Base-by-base conservation (phyloP, 1,140 invertebrate genomes). In the Microvelia longipes region DNA sequence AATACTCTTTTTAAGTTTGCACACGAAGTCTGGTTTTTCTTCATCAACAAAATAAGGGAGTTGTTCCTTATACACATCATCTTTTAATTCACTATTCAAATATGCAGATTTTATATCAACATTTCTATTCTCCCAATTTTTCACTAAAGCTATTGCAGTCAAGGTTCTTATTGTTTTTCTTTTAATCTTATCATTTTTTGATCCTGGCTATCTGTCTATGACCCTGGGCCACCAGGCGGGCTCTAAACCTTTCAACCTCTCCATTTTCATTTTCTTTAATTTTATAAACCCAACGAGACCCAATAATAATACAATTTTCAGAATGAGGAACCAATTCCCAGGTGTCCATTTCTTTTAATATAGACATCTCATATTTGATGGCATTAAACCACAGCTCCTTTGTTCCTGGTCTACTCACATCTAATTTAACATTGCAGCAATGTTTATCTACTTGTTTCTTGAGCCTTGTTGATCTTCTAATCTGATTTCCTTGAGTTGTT, bases 1-100 rank as follows among this genome's bases (percentile, higher is more conserved):
- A 15, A 64, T 15, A 64, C 62, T 64, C 62, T 64, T 64, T 24
- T 64, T 64, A 26, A 64, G 62, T 64, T 64, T 64, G 25, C 62
- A 64, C 62, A 64, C 62, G 24, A 24, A 64, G 24, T 64, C 62
- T 24, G 25, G 15, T 64, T 15, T 24, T 5, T 64, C 62, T 64
- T 24, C 62, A 64, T 64, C 62, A 26, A 24, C 24, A 64, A 24
- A 64, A 24, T 26, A 15, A 13, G 62, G 25, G 5, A 25, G 62
- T 64, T 24, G 25, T 26, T 64, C 62, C 62, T 13, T 64, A 26
- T 14, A 64, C 2, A 64, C 62, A 24, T 64, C 15, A 26, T 64
- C 62, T 64, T 5, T 15, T 26, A 64, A 64, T 15, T 64, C 25
- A 24, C 15, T 26, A 64, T 64, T 64, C 24, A 64, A 25, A 24